A percentile compares a stretch with the other conserved stretches of the same genome.
These are phyloP conservation scores for Micrastur ruficollis DNA, from an alignment of 2,797 vertebrate species.

Conservation along the genomic window DNA sequence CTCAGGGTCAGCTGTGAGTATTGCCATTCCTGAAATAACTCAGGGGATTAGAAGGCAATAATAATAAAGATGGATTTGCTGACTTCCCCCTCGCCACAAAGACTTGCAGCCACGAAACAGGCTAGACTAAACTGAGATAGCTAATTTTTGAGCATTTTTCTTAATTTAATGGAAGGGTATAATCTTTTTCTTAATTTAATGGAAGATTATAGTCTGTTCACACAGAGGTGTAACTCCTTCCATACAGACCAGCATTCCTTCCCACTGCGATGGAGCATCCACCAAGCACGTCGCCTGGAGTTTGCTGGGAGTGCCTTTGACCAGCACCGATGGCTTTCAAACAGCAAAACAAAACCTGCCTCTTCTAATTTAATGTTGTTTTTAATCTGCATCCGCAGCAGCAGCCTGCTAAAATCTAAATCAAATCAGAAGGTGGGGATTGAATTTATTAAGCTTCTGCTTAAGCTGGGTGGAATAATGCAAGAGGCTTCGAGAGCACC, in stretches of 20 bases:
- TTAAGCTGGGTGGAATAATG: not conserved
- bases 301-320: not conserved
- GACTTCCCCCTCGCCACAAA: not conserved
- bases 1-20: not conserved
- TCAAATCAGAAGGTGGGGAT: not conserved
- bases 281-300: accelerated
- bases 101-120: not conserved
- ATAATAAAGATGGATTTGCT: not conserved
- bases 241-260: not conserved
- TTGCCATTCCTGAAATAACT: slow-evolving; percentile 34
- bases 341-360: not conserved
- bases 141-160: not conserved
- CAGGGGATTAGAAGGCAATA: not conserved
- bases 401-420: not conserved
- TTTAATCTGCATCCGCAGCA: not conserved
- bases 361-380: not conserved
- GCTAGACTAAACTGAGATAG: not conserved
- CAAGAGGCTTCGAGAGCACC: not conserved
- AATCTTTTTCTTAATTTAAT: not conserved
- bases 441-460: not conserved
- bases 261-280: accelerated
- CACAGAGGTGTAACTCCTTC: not conserved
- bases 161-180: not conserved
- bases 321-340: not conserved
- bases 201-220: not conserved